Conservation (phyloP, 2,888 invertebrate genomes). For the Oegoconia quadripuncta region DNA sequence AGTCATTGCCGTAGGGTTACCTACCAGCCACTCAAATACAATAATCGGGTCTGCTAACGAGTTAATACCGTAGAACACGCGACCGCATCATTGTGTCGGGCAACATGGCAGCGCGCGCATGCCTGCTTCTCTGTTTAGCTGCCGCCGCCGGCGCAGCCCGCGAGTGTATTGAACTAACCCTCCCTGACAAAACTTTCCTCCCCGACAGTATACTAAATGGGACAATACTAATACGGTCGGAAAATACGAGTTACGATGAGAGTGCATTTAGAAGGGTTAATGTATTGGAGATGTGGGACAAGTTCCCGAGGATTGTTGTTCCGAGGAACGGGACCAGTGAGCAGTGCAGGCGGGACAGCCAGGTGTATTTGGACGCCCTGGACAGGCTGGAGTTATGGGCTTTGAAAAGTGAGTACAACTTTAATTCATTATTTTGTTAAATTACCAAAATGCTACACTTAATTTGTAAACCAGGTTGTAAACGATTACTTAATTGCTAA, state of each 20-base stretch:
- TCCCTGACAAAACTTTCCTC: slow-evolving; percentile 47
- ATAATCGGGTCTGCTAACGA: slow-evolving; percentile 1
- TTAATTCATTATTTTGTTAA: slow-evolving; percentile 32
- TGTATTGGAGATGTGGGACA: slow-evolving; percentile 58
- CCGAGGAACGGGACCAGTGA: slow-evolving; percentile 67
- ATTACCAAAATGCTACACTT: background rate
- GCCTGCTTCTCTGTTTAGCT: slow-evolving; percentile 44
- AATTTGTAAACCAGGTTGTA: no score
- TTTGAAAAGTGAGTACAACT: slow-evolving; percentile 80
- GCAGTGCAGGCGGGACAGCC: slow-evolving; percentile 64
- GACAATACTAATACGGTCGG: slow-evolving; percentile 48
- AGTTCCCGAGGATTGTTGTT: slow-evolving; percentile 64
- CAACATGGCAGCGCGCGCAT: slow-evolving; percentile 68
- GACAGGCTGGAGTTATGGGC: slow-evolving; percentile 72
- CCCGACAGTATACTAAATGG: slow-evolving; percentile 52
- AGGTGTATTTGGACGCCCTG: slow-evolving; percentile 54
- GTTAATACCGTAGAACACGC: slow-evolving; percentile 23
- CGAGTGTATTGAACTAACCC: slow-evolving; percentile 67
- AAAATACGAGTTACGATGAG: slow-evolving; percentile 46
- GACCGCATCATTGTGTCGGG: slow-evolving; percentile 49
- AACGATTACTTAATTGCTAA: no score
- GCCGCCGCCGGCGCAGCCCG: slow-evolving; percentile 42
- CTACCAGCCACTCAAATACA: slow-evolving; percentile 1
- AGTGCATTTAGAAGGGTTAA: slow-evolving; percentile 44
- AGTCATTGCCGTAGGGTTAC: slow-evolving; percentile 1